Percentiles rank a stretch among this genome's conserved stretches.
phyloP scores from a whole-genome alignment of 92 coral and sea anemone genomes.

The Chrysogorgia sp. region DNA sequence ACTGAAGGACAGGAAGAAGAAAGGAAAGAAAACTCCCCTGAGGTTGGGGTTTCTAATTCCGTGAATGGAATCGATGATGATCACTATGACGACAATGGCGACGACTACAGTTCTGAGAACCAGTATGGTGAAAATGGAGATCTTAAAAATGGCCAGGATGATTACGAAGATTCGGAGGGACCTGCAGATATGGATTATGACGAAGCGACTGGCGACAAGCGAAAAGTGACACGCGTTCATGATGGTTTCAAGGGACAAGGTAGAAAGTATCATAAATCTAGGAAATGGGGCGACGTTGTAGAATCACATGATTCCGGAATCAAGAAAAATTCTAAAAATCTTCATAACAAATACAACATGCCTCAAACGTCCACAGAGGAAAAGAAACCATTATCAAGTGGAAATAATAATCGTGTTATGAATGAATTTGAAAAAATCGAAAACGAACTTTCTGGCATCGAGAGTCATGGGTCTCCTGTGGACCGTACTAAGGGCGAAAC shows the following conservation, averaged over 20 bases:
- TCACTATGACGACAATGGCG: conserved; percentile 1
- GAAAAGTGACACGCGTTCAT: conserved; percentile 12
- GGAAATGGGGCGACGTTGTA: not conserved
- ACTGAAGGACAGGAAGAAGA: conserved; percentile 11
- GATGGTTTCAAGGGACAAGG: not conserved
- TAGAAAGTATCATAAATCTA: not conserved
- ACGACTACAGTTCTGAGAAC: not conserved
- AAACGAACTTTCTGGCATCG: conserved; percentile 8
- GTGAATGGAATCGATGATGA: not conserved
- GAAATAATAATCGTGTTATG: conserved; percentile 25
- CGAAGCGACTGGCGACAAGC: not conserved
- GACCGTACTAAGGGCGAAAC: not conserved
- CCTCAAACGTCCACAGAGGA: not conserved
- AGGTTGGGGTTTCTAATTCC: not conserved
- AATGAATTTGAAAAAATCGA: conserved; percentile 27
- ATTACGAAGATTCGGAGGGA: conserved; percentile 12
- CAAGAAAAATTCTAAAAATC: not conserved
- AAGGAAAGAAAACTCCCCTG: not conserved
- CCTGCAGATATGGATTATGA: not conserved
- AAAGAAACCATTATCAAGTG: not conserved
- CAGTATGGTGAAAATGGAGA: not conserved
- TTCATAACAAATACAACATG: not conserved
- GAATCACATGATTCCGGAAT: not conserved
- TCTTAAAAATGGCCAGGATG: not conserved
- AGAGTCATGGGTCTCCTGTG: not conserved